phyloP scores from a whole-genome alignment of 2,888 invertebrate genomes.

The Silvanus unidentatus region DNA sequence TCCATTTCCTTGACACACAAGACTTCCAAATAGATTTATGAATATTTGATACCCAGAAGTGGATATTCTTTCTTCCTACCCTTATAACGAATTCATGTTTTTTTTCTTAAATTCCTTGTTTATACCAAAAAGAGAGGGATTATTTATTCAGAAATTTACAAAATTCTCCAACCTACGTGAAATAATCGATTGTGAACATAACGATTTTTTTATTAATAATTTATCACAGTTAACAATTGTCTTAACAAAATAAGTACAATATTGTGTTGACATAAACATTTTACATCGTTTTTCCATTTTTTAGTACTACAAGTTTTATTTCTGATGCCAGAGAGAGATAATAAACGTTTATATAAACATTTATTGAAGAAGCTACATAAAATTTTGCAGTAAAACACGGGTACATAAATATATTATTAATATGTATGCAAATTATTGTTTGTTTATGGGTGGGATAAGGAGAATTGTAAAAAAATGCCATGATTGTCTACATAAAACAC shows the following conservation, averaged over 20 bases:
- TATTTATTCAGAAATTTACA: no score
- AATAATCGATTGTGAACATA: conserved; percentile 7
- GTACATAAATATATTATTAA: no score
- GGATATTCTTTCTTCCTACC: no score
- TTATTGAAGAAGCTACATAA: conserved; percentile 8
- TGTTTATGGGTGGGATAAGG: no score
- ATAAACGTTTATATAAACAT: background rate
- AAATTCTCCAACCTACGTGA: no score
- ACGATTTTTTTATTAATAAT: conserved; percentile 9
- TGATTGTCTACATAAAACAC: no score
- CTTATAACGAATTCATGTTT: background rate
- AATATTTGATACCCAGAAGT: no score
- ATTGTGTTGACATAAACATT: conserved; percentile 9
- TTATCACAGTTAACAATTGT: conserved; percentile 31
- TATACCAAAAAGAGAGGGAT: no score
- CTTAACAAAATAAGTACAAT: conserved; percentile 9
- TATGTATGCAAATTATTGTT: no score
- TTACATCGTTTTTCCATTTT: background rate
- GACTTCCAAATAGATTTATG: no score
- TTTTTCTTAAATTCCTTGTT: background rate
- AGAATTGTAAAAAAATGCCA: no score
- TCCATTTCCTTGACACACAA: no score
- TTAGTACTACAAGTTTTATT: conserved; percentile 1
- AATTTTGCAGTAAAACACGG: background rate
- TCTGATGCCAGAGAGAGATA: conserved; percentile 1